A percentile compares a stretch with the other conserved stretches of the same genome.
Evolutionary conservation across 2,113 vertebrate genomes (phyloP).

Genomic region (Cebus imitator): DNA sequence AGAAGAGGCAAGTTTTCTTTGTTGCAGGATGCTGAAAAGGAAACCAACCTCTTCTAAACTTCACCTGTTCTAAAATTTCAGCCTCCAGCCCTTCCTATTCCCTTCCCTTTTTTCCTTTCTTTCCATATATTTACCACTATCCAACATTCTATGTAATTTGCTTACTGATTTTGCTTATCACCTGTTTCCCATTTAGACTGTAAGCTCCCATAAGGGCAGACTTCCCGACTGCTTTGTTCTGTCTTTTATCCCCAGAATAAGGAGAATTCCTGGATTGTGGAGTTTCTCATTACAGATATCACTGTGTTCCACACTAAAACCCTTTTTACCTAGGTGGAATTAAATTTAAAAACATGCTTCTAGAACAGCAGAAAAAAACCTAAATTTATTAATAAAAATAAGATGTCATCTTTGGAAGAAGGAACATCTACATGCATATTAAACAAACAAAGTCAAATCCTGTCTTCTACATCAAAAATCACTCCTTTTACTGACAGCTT

Average conservation of each 20-base stretch:
- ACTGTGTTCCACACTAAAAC: background rate
- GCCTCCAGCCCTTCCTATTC: background rate
- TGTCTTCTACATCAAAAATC: background rate
- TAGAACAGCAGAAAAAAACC: background rate
- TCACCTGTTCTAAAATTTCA: background rate
- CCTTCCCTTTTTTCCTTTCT: background rate
- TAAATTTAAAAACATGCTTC: background rate
- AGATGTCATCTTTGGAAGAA: background rate
- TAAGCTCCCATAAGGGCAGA: background rate
- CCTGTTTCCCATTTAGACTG: background rate
- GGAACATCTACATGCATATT: background rate
- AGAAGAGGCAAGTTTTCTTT: too few species aligned
- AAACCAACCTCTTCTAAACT: background rate
- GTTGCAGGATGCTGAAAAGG: background rate
- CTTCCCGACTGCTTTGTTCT: background rate
- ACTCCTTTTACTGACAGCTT: background rate
- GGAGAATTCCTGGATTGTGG: background rate
- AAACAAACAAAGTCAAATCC: slow-evolving; percentile 38
- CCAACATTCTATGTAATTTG: background rate
- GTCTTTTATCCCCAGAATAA: background rate
- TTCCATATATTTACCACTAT: background rate
- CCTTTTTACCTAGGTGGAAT: background rate
- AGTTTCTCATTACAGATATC: background rate
- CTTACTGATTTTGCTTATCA: background rate
- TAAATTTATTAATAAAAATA: slow-evolving; percentile 19